Conservation (phyloP, 2,888 invertebrate species). For the Cantharis lateralis region DNA sequence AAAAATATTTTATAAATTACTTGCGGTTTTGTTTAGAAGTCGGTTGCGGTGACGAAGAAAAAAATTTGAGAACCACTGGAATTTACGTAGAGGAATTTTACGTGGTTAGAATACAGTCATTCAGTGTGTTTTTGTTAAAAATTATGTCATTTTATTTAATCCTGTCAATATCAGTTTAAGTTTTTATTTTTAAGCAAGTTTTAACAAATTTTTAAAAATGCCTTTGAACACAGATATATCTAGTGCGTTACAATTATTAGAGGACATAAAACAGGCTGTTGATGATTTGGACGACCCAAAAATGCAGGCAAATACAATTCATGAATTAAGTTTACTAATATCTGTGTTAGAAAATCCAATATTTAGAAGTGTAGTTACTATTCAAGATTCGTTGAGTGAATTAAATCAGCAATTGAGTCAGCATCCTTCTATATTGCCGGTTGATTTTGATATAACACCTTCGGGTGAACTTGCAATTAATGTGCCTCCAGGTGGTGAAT, state of each 20-base stretch:
- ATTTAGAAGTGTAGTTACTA: conserved; percentile 85
- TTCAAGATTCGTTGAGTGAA: conserved; percentile 89
- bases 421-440: conserved; percentile 90
- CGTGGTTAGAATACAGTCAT: neutral
- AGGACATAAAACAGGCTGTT: conserved; percentile 84
- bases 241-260: conserved; percentile 85
- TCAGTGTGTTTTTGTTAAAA: neutral
- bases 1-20: neutral
- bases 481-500: conserved; percentile 63
- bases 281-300: conserved; percentile 85
- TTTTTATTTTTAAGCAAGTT: neutral
- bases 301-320: conserved; percentile 72
- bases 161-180: neutral
- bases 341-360: conserved; percentile 88
- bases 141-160: neutral
- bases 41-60: neutral
- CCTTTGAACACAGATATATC: conserved; percentile 76
- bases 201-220: conserved; percentile 53
- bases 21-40: neutral
- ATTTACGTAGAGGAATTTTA: neutral
- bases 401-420: conserved; percentile 84
- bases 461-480: conserved; percentile 71
- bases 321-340: conserved; percentile 82
- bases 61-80: neutral
- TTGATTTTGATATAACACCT: conserved; percentile 90